Evolutionary conservation across 35 echinoderm and acorn worm species (phyloP).

Genomic region (Apostichopus californicus): DNA sequence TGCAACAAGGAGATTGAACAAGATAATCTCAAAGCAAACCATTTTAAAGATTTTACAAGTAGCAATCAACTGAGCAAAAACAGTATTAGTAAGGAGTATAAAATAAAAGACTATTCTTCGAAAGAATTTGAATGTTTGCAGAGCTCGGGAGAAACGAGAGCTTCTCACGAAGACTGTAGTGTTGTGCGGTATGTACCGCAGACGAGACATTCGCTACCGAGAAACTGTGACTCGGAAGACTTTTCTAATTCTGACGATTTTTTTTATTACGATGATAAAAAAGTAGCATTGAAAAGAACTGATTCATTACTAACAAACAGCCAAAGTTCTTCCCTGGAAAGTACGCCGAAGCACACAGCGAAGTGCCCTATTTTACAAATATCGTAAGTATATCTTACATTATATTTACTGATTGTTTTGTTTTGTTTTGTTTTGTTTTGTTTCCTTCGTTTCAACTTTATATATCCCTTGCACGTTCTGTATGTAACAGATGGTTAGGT

Average conservation of each 20-base stretch:
- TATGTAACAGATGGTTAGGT: neutral
- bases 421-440: neutral
- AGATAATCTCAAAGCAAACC: constrained; percentile 52
- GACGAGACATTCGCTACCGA: constrained; percentile 89
- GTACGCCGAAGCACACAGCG: constrained; percentile 86
- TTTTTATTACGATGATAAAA: constrained; percentile 98
- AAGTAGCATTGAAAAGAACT: constrained; percentile 87
- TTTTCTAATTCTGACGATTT: constrained; percentile 76
- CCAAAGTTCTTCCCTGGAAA: constrained; percentile 80
- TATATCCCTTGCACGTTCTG: neutral
- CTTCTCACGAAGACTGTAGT: constrained; percentile 45
- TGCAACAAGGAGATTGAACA: constrained; percentile 92
- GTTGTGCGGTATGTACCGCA: constrained; percentile 74
- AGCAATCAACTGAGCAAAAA: constrained; percentile 54
- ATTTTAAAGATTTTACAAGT: constrained; percentile 56
- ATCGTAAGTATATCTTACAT: constrained; percentile 73
- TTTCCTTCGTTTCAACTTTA: neutral
- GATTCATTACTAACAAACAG: constrained; percentile 90
- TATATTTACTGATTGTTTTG: neutral
- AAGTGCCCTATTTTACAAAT: constrained; percentile 89
- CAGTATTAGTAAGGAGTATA: constrained; percentile 60
- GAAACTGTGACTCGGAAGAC: constrained; percentile 73
- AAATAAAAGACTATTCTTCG: constrained; percentile 77
- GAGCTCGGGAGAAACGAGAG: constrained; percentile 38
- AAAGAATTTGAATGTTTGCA: constrained; percentile 78